Conservation (phyloP, 2,888 invertebrate genomes). For the Gibbula magus region DNA sequence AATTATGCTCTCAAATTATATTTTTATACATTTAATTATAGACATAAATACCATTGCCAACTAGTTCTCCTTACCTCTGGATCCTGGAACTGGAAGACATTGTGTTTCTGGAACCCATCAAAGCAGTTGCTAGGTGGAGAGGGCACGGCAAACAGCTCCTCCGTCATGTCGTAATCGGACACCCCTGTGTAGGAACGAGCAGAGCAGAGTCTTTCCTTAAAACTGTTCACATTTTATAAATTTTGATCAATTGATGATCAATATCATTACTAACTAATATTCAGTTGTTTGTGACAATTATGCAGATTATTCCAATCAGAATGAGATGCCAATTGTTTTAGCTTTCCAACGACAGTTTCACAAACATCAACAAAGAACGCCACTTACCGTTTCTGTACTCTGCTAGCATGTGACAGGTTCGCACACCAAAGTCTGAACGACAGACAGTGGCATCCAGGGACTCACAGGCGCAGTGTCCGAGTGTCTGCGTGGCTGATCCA, state of each 20-base stretch:
- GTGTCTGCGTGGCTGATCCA: neutral
- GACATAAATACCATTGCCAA: too few species aligned
- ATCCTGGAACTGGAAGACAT: slow-evolving; percentile 9
- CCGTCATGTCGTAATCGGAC: slow-evolving; percentile 30
- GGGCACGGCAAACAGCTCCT: neutral
- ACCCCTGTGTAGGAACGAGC: neutral
- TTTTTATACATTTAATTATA: too few species aligned
- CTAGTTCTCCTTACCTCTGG: neutral
- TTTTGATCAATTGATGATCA: too few species aligned
- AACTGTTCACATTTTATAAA: too few species aligned
- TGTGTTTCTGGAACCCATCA: neutral
- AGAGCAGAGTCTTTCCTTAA: too few species aligned
- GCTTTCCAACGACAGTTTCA: neutral
- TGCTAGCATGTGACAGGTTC: slow-evolving; percentile 29
- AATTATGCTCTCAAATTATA: too few species aligned
- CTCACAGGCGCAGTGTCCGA: slow-evolving; percentile 13
- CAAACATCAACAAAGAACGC: neutral
- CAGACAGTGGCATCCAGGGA: neutral
- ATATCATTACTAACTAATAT: too few species aligned
- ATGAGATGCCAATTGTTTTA: neutral
- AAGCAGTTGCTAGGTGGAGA: slow-evolving; percentile 31
- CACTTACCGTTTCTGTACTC: slow-evolving; percentile 32
- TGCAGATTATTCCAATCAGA: neutral
- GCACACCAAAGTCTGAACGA: neutral
- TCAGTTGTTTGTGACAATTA: too few species aligned